Conservation (phyloP, 2,797 vertebrate genomes). For the Silurus lanzhouensis region DNA sequence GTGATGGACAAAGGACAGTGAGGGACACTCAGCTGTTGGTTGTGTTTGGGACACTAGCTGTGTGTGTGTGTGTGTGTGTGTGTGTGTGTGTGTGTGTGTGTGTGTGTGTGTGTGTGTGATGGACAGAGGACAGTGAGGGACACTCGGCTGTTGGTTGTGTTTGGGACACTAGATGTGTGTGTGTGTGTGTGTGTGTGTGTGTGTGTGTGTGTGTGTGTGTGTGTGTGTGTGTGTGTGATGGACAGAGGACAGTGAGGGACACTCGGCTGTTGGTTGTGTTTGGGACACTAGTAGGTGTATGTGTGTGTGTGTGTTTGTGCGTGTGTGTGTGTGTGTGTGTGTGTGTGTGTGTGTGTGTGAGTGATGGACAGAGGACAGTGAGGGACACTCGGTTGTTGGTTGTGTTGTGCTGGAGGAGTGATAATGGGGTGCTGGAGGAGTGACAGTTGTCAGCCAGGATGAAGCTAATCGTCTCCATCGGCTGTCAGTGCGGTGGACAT, state of each 20-base stretch:
- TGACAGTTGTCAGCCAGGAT: slow-evolving; percentile 71
- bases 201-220: no score
- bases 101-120: no score
- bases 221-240: no score
- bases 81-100: no score
- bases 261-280: slow-evolving; percentile 17
- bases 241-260: no score
- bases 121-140: no score
- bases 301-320: background rate
- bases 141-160: slow-evolving; percentile 18
- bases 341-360: no score
- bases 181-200: background rate
- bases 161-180: background rate
- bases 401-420: slow-evolving; percentile 39
- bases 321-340: background rate
- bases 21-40: no score
- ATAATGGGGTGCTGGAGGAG: slow-evolving; percentile 30
- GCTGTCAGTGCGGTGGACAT: slow-evolving; percentile 74
- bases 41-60: no score
- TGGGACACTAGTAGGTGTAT: background rate
- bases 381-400: slow-evolving; percentile 5
- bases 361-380: no score
- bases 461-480: slow-evolving; percentile 77
- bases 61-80: background rate
- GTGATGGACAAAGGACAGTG: no score